A percentile compares a stretch with the other conserved stretches of the same genome.
phyloP scores from a whole-genome alignment of 2,797 vertebrate genomes.

The Schizothorax lantsangensis region DNA sequence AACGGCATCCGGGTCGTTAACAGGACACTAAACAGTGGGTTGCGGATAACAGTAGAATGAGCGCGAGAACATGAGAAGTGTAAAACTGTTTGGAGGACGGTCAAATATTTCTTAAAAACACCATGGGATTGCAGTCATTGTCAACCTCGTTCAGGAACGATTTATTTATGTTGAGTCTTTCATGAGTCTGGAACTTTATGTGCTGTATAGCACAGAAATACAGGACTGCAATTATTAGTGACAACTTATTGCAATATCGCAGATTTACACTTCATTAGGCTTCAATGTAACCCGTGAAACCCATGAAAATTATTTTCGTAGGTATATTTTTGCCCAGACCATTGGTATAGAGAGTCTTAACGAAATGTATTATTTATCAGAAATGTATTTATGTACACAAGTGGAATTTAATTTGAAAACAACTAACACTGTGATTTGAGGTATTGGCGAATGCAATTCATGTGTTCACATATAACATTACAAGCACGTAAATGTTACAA shows the following conservation, averaged over 20 bases:
- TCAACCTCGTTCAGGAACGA: conserved; percentile 15
- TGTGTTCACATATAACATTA: conserved; percentile 67
- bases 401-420: conserved; percentile 53
- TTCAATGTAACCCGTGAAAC: neutral
- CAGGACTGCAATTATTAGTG: conserved; percentile 5
- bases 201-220: neutral
- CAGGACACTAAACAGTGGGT: conserved; percentile 45
- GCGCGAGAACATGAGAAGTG: conserved; percentile 7
- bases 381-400: conserved; percentile 57
- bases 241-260: neutral
- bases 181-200: neutral
- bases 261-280: neutral
- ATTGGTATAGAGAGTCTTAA: conserved; percentile 18
- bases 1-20: conserved; percentile 44
- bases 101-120: conserved; percentile 10
- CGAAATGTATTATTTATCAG: conserved; percentile 39
- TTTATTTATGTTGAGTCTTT: conserved; percentile 17
- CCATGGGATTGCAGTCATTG: conserved; percentile 9
- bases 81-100: conserved; percentile 11
- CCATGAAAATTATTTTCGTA: neutral
- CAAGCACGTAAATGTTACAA: conserved; percentile 60
- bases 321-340: neutral
- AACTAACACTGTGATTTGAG: conserved; percentile 63
- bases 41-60: conserved; percentile 37
- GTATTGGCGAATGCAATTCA: conserved; percentile 73